Base-by-base conservation (phyloP, 2,888 invertebrate genomes). In the Drosophila kambysellisi region DNA sequence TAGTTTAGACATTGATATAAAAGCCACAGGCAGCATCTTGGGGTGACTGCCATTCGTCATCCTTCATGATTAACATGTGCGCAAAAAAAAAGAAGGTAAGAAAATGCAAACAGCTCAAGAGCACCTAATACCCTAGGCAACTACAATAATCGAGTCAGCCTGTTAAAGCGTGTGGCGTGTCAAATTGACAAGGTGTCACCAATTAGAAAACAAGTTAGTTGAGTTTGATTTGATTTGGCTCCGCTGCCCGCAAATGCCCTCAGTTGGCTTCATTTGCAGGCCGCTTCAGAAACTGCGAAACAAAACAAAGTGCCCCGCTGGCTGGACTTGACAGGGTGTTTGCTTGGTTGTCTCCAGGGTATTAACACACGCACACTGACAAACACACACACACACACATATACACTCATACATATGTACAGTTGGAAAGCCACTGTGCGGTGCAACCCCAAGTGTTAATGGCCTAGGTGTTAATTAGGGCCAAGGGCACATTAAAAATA, bases 151-250 rank as follows among this genome's bases (percentile, higher is more conserved):
- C 79, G 82, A 89, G 88, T 75, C 72, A 72, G 76, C 74, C 74
- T 83, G 70, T 90, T 83, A 89, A 89, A 86, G 84, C 86, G 89
- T 88, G 74, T 72, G 77, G 84, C 89, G 79, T 90, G 76, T 76
- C 85, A 76, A 89, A 89, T 91, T 81, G 89, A 89, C 83, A 79
- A 91, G 91, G 92, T 92, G 91, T 92, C 91, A 90, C 91, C 91
- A 91, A 92, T 91, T 92, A 91, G 90, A 90, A 87, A 89, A 89
- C 83, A 88, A 79, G 83, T 81, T 80, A 79, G 82, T 69, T 76
- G 74, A 70, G 67, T 74, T 74, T 48, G 67, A 69, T 58, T 37
- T 69, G 68, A 57, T 50, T 68, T 67, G 39, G 33, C 48, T 29
- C n/a, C 48, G 59, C 48, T 65, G 65, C 59, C 59, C 48, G 48